Evolutionary conservation across 1,140 invertebrate species (phyloP).

Genomic region (Temnothorax curvispinosus): DNA sequence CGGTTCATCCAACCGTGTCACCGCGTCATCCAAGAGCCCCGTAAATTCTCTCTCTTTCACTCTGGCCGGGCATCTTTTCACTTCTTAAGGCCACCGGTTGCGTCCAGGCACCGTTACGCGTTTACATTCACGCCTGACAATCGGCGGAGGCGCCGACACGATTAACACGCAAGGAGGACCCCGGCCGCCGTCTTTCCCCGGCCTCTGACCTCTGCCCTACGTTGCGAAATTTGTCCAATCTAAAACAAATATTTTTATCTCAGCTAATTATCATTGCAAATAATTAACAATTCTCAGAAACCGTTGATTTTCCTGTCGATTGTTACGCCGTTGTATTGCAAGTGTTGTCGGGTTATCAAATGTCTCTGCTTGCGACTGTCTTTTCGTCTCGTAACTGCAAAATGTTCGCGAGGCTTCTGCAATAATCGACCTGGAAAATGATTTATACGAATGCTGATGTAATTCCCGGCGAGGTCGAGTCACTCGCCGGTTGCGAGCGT

Average conservation of each 20-base stretch:
- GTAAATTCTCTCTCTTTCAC: constrained; percentile 48
- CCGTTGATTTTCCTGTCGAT: not conserved
- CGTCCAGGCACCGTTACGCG: constrained; percentile 58
- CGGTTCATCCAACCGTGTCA: constrained; percentile 46
- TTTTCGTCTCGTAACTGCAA: not conserved
- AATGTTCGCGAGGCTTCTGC: constrained; percentile 33
- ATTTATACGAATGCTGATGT: constrained; percentile 62
- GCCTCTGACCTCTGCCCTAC: not conserved
- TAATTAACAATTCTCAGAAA: not conserved
- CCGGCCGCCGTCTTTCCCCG: constrained; percentile 36
- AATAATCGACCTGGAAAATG: constrained; percentile 51
- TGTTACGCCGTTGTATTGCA: not conserved
- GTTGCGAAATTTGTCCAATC: not conserved
- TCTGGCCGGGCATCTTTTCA: constrained; percentile 42
- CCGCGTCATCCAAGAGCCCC: constrained; percentile 19
- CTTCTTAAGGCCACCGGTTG: constrained; percentile 60
- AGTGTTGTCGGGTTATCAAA: not conserved
- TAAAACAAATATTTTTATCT: not conserved
- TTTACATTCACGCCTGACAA: constrained; percentile 13
- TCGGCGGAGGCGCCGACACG: constrained; percentile 37
- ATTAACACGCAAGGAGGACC: constrained; percentile 24
- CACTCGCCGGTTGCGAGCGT: constrained; percentile 1
- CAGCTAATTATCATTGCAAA: not conserved
- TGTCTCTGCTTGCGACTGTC: not conserved
- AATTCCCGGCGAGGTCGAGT: constrained; percentile 41